These are phyloP conservation scores for Dryoscopus gambensis DNA, from an alignment of 2,113 vertebrate genomes.

Conservation along the genomic window DNA sequence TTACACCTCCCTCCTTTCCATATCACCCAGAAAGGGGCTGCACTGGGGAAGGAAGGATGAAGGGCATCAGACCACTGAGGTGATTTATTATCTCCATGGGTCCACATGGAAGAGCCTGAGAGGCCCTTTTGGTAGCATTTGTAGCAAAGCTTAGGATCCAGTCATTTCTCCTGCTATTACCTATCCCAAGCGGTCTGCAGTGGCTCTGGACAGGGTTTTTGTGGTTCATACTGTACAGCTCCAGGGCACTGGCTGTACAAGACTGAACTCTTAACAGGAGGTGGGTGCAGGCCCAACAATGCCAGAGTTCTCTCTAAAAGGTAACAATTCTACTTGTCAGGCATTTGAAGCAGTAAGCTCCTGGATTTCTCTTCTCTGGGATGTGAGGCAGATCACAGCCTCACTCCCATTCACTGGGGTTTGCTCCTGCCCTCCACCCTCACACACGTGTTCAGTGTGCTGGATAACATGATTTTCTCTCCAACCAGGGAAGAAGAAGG, in stretches of 20 bases:
- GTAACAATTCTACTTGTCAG: background rate
- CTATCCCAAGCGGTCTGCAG: background rate
- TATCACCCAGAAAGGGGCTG: background rate
- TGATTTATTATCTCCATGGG: background rate
- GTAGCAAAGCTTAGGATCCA: background rate
- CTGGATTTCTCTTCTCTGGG: background rate
- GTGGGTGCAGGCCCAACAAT: background rate
- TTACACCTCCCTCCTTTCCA: fast-evolving
- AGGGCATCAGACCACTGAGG: background rate
- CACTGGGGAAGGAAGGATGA: background rate
- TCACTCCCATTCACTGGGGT: background rate
- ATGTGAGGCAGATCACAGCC: background rate
- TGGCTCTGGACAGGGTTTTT: background rate
- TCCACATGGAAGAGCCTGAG: background rate
- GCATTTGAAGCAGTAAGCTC: background rate
- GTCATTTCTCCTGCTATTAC: background rate
- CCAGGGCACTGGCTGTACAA: background rate
- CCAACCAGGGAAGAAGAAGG: background rate
- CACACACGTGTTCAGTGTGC: background rate
- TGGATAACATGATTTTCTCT: background rate
- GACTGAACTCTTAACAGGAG: background rate
- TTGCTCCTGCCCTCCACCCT: background rate
- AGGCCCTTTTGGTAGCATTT: background rate
- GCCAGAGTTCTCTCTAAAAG: background rate
- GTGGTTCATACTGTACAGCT: background rate